Evolutionary conservation across 2,113 vertebrate species (phyloP).

Genomic region (Etheostoma cragini): DNA sequence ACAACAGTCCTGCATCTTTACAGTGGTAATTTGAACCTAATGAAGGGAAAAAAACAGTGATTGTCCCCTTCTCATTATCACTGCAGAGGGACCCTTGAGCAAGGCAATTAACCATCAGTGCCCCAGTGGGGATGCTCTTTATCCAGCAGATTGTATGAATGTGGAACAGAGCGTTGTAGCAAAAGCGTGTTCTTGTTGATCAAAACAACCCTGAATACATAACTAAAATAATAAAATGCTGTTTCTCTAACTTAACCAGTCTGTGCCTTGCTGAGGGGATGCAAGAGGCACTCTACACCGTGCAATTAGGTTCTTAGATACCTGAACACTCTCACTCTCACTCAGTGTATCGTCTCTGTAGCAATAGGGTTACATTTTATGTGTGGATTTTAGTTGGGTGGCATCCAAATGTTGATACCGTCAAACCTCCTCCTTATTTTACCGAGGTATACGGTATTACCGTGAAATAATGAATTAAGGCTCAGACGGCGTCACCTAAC

Average conservation of each 20-base stretch:
- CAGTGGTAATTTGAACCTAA: background rate
- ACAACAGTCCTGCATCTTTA: background rate
- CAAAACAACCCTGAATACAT: background rate
- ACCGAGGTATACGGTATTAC: no score
- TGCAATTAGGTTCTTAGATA: background rate
- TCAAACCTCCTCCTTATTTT: no score
- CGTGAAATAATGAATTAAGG: no score
- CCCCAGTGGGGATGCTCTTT: background rate
- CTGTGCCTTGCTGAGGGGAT: background rate
- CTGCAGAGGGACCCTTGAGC: constrained; percentile 13
- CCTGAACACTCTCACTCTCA: background rate
- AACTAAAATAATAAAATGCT: background rate
- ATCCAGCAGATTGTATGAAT: background rate
- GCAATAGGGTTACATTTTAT: constrained; percentile 23
- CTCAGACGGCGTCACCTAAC: no score
- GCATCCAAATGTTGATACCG: no score
- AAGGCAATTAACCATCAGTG: constrained; percentile 21
- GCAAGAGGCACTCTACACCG: background rate
- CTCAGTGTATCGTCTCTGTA: constrained; percentile 11
- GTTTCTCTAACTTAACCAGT: background rate
- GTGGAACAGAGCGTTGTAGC: background rate
- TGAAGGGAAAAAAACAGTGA: background rate
- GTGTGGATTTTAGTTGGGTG: no score
- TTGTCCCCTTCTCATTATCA: constrained; percentile 17
- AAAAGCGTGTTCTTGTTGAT: background rate